Evolutionary conservation across 2,797 vertebrate genomes (phyloP), one percentile per base, ranked within the genome.

Genomic region (Thripadectes ignobilis): DNA sequence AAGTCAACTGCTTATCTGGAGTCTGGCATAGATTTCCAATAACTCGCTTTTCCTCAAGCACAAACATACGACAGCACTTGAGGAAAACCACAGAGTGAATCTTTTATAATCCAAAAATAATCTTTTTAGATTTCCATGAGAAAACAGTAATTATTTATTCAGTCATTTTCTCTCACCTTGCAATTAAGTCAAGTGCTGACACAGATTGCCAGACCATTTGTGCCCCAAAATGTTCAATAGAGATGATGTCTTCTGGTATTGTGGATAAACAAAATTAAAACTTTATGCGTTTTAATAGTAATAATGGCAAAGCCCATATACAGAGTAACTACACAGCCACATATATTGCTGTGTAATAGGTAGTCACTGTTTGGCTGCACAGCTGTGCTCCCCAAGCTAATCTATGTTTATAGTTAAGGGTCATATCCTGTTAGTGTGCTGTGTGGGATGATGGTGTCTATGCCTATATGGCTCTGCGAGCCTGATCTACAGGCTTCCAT

Each of bases 31-130:
- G 92, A 88, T 95, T 97, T 96, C 89, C 92, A 95, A 81, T 93
- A 96, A 55, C 39, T 81, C 0, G 23, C 34, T 85, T 89, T 95
- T 77, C 82, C 73, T 95, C 72, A 74, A 75, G 72, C 89, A 88
- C 68, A 92, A 80, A 82, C 57, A 85, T 68, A 91, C 0, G 1
- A 74, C 23, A 90, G 73, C 86, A 95, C 94, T 94, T 96, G 87
- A 96, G 68, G 68, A 97, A 97, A 95, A 94, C 78, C 87, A 95
- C 46, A 90, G 93, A 93, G 85, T 96, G 95, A 90, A 89, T 92
- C 81, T 94, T 96, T 95, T 95, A 81, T 85, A 90, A 92, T 74
- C 71, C 34, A 39, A 96, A 97, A 96, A 76, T 62, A 95, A 87
- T 79, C 62, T 85, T 96, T 94, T 83, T 73, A 94, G 76, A 94